Evolutionary conservation across 2,797 vertebrate genomes (phyloP).

Genomic region (Pseudomugil tenellus): DNA sequence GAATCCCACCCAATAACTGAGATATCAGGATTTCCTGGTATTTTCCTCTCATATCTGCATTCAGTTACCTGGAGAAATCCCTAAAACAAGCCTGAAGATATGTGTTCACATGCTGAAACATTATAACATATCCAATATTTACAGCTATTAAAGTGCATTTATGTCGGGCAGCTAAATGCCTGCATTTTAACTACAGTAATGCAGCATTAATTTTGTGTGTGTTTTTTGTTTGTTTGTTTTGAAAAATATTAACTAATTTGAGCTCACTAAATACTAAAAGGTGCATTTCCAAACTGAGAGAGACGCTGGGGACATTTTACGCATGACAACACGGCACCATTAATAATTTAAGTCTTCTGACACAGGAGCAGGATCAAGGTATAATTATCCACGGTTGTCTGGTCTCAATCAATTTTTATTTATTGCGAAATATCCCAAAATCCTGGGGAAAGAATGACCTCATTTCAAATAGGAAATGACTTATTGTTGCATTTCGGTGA

Average conservation of each 20-base stretch:
- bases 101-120: background rate
- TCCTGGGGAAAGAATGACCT: conserved; percentile 1
- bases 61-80: conserved; percentile 2
- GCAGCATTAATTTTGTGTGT: no score
- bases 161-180: background rate
- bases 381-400: background rate
- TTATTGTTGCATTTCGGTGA: background rate
- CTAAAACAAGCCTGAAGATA: background rate
- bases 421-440: background rate
- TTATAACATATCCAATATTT: background rate
- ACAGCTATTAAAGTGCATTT: background rate
- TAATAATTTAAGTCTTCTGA: conserved; percentile 12
- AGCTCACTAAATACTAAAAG: background rate
- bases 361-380: background rate
- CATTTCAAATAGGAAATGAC: background rate
- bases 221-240: no score
- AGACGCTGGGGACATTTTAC: background rate
- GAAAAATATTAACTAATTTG: background rate
- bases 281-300: conserved; percentile 1
- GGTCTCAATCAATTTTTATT: conserved; percentile 4
- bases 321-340: background rate
- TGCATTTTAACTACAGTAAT: background rate
- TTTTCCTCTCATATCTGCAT: conserved; percentile 9
- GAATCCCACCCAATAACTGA: background rate
- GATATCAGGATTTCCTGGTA: conserved; percentile 1